phyloP scores from a whole-genome alignment of 2,797 vertebrate species.

The Etheostoma nigrum region DNA sequence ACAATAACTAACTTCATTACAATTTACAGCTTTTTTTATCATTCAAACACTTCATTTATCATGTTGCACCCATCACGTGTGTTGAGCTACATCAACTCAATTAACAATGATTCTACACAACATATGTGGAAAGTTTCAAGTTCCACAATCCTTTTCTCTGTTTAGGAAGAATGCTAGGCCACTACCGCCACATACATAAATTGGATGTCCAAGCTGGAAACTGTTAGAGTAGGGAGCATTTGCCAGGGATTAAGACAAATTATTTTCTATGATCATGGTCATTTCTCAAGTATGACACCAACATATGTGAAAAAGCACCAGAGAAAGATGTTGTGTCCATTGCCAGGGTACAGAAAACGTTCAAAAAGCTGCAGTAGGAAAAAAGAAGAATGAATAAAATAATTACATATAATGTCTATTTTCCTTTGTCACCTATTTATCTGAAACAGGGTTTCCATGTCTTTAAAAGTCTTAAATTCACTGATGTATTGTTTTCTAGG shows the following conservation, averaged over 20 bases:
- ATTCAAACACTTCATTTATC: conserved; percentile 28
- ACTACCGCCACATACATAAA: conserved; percentile 18
- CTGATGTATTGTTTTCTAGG: too few relatives aligned
- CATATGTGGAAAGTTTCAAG: conserved; percentile 47
- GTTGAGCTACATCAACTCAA: conserved; percentile 11
- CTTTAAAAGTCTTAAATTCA: too few relatives aligned
- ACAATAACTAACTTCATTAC: conserved; percentile 16
- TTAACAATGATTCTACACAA: conserved; percentile 30
- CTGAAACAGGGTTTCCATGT: too few relatives aligned
- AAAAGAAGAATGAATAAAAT: conserved; percentile 1
- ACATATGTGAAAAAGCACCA: conserved; percentile 37
- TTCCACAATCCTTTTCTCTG: conserved; percentile 12
- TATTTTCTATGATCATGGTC: conserved; percentile 60
- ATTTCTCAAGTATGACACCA: conserved; percentile 66
- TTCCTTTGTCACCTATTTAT: conserved; percentile 19
- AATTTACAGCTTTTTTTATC: conserved; percentile 29
- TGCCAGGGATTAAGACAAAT: conserved; percentile 68
- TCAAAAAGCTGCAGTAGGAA: conserved; percentile 23
- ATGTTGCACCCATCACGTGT: conserved; percentile 19
- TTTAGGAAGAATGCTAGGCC: conserved; percentile 23
- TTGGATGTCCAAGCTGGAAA: conserved; percentile 57
- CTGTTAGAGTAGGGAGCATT: conserved; percentile 52
- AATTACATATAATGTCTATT: conserved; percentile 1
- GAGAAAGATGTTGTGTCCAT: conserved; percentile 24
- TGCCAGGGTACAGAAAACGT: conserved; percentile 33